Base-by-base conservation (phyloP, 2,797 vertebrate genomes). In the Syngnathus rostellatus region DNA sequence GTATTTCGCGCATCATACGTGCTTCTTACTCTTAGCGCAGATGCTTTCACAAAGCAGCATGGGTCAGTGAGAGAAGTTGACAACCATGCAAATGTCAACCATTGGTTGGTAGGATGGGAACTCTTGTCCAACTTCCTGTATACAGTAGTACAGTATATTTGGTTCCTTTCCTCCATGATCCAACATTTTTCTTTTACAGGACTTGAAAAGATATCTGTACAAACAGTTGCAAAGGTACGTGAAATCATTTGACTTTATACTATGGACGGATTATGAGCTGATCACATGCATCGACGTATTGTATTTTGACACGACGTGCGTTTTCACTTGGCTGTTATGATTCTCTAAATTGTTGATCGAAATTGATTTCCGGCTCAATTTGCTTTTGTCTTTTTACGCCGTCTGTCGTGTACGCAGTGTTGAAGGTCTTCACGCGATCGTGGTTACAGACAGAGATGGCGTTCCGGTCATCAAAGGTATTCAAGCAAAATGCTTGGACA, bases 381-480 rank as follows among this genome's bases (percentile, higher is more conserved):
- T 31, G 31, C 0, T 31, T 31, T 25, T 17, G 7, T 62, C 6
- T 62, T 9, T 41, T 62, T 37, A 40, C 45, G 31, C 3, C 31
- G 2, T 3, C 31, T 31, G 31, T 31, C 2, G 31, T 3, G 31
- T 31, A 62, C 90, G 51, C 69, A 98, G 96, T 8, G 90, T 98
- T 71, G 95, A 98, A 88, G 95, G 94, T n/a, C 94, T 98, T 69
- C 95, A 98, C 84, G 95, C 95, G 14, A 94, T 98, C 58, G 93
- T 98, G 2, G 94, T 98, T 50, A 98, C 94, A 8, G 96, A 98
- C 45, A 90, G 96, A 78, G 95, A 98, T 38, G 96, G 96, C 2
- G 95, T 98, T 51, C 95, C 95, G 46, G 94, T 98, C 67, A 93
- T 98, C 78, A 98, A 98, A 95, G 96, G 96, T 97, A 93, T 67